Conservation (phyloP, 2,888 invertebrate species). For the Tubulanus polymorphus region DNA sequence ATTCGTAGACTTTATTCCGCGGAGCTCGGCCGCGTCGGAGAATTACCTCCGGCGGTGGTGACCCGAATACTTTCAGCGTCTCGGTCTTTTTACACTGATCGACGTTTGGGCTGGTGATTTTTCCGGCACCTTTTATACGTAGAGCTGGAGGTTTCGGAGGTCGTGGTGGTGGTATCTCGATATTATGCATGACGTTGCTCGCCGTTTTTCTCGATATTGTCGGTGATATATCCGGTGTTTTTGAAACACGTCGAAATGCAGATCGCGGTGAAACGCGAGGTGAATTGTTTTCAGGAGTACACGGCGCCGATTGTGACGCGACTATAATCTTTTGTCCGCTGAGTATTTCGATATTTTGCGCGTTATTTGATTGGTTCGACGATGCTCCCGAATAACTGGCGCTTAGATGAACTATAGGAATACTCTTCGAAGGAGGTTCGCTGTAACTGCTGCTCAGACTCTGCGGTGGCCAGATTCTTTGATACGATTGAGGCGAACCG, state of each 20-base stretch:
- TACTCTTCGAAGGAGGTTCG: not conserved
- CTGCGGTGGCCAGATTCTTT: not conserved
- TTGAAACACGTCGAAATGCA: not conserved
- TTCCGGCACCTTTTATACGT: not conserved
- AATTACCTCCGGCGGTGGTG: constrained; percentile 35
- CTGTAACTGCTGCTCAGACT: not conserved
- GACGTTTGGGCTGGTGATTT: no score
- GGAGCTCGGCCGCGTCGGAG: constrained; percentile 17
- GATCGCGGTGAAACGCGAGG: not conserved
- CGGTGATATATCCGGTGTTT: not conserved
- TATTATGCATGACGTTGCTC: not conserved
- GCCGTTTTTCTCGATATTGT: not conserved
- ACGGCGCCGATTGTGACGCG: not conserved
- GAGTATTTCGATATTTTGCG: not conserved
- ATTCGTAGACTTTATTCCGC: not conserved
- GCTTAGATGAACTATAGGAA: no score
- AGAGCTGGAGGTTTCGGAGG: not conserved
- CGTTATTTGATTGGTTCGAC: not conserved
- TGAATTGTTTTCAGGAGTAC: not conserved
- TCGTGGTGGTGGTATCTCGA: not conserved
- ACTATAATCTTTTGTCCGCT: not conserved
- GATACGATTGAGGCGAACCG: not conserved
- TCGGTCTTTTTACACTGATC: no score
- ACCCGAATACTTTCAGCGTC: no score
- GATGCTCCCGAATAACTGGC: not conserved